Conservation (phyloP, 2,113 vertebrate species). For the Mus pahari region DNA sequence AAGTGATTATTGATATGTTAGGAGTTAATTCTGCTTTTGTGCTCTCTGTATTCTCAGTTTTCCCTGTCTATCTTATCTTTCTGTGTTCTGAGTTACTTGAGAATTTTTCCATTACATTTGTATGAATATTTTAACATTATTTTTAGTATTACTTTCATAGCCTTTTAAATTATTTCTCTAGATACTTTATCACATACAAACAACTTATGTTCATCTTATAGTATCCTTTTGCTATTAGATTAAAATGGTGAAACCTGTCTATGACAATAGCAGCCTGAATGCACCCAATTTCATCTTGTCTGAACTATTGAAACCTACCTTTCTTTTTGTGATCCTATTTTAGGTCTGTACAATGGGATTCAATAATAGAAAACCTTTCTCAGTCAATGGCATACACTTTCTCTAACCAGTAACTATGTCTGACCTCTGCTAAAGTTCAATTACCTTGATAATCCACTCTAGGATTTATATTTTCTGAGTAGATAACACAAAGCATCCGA, state of each 20-base stretch:
- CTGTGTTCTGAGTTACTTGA: not conserved
- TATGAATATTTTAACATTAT: not conserved
- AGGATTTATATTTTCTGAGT: conserved; percentile 2
- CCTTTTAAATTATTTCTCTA: not conserved
- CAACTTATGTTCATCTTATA: not conserved
- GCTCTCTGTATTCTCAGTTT: not conserved
- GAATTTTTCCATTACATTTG: not conserved
- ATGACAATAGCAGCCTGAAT: not conserved
- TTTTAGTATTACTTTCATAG: not conserved
- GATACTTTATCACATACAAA: not conserved
- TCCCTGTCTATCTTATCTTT: conserved; percentile 21
- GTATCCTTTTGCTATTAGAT: not conserved
- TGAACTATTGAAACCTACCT: not conserved
- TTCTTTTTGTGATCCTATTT: not conserved
- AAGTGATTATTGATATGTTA: not conserved
- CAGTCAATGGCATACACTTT: not conserved
- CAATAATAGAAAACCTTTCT: not conserved
- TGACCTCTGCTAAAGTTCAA: not conserved
- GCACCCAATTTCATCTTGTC: not conserved
- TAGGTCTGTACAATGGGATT: not conserved
- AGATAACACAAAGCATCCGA: conserved; percentile 8
- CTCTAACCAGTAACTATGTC: not conserved
- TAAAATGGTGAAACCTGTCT: not conserved
- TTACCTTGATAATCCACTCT: not conserved
- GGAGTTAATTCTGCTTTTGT: not conserved